Conservation (phyloP, 2,888 invertebrate species). For the Dinocampus coccinellae region DNA sequence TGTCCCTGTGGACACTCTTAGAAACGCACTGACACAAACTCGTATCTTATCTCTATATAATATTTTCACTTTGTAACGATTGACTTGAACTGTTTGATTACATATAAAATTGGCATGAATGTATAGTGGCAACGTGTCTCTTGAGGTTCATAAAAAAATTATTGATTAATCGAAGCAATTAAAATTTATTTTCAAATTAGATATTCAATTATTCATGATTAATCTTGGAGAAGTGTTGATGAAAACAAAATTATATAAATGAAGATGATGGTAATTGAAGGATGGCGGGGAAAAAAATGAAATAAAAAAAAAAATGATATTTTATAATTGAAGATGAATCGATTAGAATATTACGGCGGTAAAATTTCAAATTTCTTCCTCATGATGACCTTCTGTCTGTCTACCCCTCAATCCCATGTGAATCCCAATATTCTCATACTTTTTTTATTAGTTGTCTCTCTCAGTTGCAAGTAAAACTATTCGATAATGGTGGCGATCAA, state of each 20-base stretch:
- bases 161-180: constrained; percentile 19
- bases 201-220: constrained; percentile 7
- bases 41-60: not conserved
- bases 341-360: constrained; percentile 10
- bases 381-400: not conserved
- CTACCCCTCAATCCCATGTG: constrained; percentile 43
- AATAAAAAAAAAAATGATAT: not conserved
- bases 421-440: constrained; percentile 27
- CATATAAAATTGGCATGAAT: not conserved
- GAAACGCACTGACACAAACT: constrained; percentile 4
- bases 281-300: too few species aligned
- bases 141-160: constrained; percentile 24
- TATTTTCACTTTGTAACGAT: constrained; percentile 3
- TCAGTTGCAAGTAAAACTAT: constrained; percentile 36
- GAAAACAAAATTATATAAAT: not conserved
- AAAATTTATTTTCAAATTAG: constrained; percentile 6
- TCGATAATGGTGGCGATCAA: constrained; percentile 46
- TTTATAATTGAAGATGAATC: not conserved
- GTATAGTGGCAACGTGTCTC: constrained; percentile 6
- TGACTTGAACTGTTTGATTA: not conserved
- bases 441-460: constrained; percentile 17
- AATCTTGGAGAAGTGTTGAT: not conserved
- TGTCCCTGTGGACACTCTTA: constrained; percentile 14
- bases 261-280: not conserved
- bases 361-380: not conserved